Conservation (phyloP, 2,113 vertebrate genomes). For the Lagenorhynchus albirostris region DNA sequence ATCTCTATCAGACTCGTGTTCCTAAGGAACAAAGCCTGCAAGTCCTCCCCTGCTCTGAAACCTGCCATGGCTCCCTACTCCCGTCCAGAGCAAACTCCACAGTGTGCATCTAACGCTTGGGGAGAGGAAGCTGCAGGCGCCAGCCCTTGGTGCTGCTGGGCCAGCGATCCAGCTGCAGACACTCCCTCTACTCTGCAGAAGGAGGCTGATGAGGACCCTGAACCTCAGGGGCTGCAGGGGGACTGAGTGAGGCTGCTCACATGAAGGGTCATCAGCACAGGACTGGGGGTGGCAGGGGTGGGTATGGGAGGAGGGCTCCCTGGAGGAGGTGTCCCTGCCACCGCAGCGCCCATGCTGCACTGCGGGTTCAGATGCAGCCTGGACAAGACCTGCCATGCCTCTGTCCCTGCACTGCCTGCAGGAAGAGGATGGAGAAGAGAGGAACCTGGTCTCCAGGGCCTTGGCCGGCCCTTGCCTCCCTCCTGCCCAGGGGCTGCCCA, state of each 20-base stretch:
- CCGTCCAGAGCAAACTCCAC: too few species aligned
- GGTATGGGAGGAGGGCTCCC: not conserved
- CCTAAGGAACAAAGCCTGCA: not conserved
- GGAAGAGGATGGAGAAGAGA: not conserved
- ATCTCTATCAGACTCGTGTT: not conserved
- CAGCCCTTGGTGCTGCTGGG: fast-evolving
- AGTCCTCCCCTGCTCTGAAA: not conserved
- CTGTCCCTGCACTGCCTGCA: not conserved
- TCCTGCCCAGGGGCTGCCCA: not conserved
- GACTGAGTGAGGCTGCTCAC: not conserved
- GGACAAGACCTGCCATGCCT: not conserved
- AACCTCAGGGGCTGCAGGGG: not conserved
- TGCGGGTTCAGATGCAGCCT: not conserved
- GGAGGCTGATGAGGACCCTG: not conserved
- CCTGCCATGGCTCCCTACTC: not conserved
- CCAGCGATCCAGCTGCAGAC: not conserved
- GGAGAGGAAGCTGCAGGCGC: not conserved
- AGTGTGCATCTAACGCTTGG: fast-evolving
- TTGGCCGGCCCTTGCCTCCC: not conserved
- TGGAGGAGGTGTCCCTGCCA: not conserved
- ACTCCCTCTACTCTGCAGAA: not conserved
- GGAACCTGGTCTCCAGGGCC: not conserved
- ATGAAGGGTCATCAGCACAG: not conserved
- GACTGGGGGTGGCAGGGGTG: not conserved
- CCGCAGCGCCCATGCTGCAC: not conserved